Evolutionary conservation across 2,888 invertebrate species (phyloP).

Genomic region (Drosophila siamana): DNA sequence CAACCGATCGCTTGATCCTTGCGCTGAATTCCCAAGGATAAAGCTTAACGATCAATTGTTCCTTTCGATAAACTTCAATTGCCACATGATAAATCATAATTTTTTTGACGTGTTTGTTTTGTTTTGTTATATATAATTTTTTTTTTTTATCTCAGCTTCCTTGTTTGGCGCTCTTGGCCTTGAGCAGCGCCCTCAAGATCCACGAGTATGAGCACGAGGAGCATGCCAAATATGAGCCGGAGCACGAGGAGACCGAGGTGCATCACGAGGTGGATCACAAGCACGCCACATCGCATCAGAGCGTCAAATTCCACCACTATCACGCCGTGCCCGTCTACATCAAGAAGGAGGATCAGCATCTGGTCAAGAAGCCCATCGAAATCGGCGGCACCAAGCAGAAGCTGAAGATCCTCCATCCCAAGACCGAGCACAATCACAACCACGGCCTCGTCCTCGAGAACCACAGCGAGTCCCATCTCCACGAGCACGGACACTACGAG

Average conservation of each 20-base stretch:
- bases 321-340: slow-evolving; percentile 90
- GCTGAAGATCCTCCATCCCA: slow-evolving; percentile 88
- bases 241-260: slow-evolving; percentile 86
- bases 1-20: slow-evolving; percentile 7
- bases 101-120: slow-evolving; percentile 16
- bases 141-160: slow-evolving; percentile 65
- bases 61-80: background rate
- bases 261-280: slow-evolving; percentile 88
- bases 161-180: slow-evolving; percentile 61
- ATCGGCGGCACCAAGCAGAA: slow-evolving; percentile 88
- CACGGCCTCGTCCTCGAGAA: slow-evolving; percentile 88
- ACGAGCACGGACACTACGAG: slow-evolving; percentile 82
- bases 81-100: background rate
- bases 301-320: slow-evolving; percentile 89
- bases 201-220: slow-evolving; percentile 79
- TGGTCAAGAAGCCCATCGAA: slow-evolving; percentile 88
- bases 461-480: slow-evolving; percentile 85
- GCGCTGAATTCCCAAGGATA: no score
- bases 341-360: slow-evolving; percentile 89
- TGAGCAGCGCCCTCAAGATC: slow-evolving; percentile 74
- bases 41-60: background rate
- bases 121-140: slow-evolving; percentile 10
- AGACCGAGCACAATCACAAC: slow-evolving; percentile 87
- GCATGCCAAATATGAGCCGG: slow-evolving; percentile 70
- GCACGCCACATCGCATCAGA: slow-evolving; percentile 90